Evolutionary conservation across 2,888 invertebrate genomes (phyloP), one percentile per base, ranked within the genome.

Genomic region (Hydraecia micacea): DNA sequence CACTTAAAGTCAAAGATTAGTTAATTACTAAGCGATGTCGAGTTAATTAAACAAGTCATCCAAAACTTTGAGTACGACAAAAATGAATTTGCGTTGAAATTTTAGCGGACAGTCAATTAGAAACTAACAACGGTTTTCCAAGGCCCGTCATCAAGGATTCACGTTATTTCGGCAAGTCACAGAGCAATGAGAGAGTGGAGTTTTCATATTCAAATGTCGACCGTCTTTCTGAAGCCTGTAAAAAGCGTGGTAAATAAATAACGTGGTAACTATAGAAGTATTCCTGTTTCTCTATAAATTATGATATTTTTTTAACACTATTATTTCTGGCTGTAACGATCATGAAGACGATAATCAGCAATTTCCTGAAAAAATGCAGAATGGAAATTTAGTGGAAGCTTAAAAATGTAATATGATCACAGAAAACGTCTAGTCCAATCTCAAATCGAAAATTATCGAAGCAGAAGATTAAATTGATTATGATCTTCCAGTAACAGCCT

Each of bases 81-180:
- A 77, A 81, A 75, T 49, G 6, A 65, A 74, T 84, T 77, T 63
- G 65, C 46, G 21, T 42, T 62, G 4, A 77, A 67, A 42, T 68
- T 77, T 76, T 49, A 39, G 67, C 63, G 71, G 67, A 71, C 66
- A 39, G 73, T 70, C 81, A 84, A 88, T 88, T 86, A 82, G 52
- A 66, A 85, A 84, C 81, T 85, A 83, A 73, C 63, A 68, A 75
- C 67, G 75, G 80, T 63, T 62, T 69, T 52, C 74, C 73, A 63
- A 32, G 49, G 76, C 75, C 77, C 70, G 83, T 84, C 82, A 87
- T 90, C 85, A 87, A 73, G 80, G 81, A 88, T 86, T 87, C 80
- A 83, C 80, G 80, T 83, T 85, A 80, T 88, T 88, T 75, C 69
- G 36, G 79, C 76, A 42, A 32, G 42, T 25, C n/a, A 65, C 21